phyloP scores from a whole-genome alignment of 2,888 invertebrate genomes.

The Pyrrhopygopsis socrates region DNA sequence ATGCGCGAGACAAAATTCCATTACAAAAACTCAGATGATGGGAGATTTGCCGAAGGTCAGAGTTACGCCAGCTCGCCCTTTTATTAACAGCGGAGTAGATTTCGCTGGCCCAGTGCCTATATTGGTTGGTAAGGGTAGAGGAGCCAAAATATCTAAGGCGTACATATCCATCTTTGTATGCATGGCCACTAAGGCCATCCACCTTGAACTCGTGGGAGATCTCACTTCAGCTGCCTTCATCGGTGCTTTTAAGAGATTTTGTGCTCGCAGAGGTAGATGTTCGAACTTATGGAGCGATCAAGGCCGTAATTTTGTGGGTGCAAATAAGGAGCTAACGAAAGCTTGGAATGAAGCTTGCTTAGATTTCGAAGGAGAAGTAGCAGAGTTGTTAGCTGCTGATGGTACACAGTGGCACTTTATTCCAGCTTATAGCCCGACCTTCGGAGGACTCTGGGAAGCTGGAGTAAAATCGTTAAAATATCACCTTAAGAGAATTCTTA shows the following conservation, averaged over 20 bases:
- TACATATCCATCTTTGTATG: constrained; percentile 85
- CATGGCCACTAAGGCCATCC: constrained; percentile 80
- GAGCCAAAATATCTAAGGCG: constrained; percentile 73
- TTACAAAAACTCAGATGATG: constrained; percentile 79
- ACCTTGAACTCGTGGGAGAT: constrained; percentile 78
- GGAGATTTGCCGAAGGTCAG: constrained; percentile 80
- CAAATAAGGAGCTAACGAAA: neutral
- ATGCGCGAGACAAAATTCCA: constrained; percentile 76
- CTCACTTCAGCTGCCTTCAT: constrained; percentile 63
- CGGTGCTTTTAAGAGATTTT: constrained; percentile 79
- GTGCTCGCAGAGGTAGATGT: constrained; percentile 70
- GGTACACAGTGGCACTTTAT: neutral
- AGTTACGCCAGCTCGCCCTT: constrained; percentile 79
- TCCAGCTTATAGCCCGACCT: constrained; percentile 73
- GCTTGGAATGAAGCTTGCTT: neutral
- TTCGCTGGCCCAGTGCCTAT: constrained; percentile 83
- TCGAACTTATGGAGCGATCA: constrained; percentile 1
- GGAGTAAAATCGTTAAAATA: constrained; percentile 44
- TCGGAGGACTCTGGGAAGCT: constrained; percentile 80
- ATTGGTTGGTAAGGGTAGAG: constrained; percentile 78
- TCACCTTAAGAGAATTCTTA: constrained; percentile 67
- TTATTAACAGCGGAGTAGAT: constrained; percentile 79
- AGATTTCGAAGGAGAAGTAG: neutral
- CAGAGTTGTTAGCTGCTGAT: neutral
- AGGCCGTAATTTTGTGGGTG: neutral